Percentiles rank a stretch among this genome's conserved stretches.
Evolutionary conservation across 2,113 vertebrate genomes (phyloP).

Genomic region (Thinocorus orbignyianus): DNA sequence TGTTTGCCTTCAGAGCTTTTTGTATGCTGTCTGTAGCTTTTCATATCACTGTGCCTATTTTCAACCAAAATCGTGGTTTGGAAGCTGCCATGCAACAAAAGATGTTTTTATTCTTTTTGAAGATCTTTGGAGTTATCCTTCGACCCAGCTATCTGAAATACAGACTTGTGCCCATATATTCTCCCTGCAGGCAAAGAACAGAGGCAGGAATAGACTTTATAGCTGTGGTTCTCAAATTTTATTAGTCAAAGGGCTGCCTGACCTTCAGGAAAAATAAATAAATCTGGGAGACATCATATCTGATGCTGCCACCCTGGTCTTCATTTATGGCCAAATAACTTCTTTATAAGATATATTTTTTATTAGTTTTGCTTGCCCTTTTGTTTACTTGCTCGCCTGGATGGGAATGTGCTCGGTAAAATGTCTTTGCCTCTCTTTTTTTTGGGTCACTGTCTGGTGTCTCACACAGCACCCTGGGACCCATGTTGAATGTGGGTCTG

Average conservation of each 20-base stretch:
- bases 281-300: neutral
- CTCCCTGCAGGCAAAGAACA: slow-evolving; percentile 15
- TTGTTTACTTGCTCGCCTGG: neutral
- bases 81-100: neutral
- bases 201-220: slow-evolving; percentile 15
- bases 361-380: slow-evolving; percentile 24
- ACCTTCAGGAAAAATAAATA: slow-evolving; percentile 7
- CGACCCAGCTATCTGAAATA: neutral
- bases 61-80: neutral
- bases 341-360: neutral
- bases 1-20: slow-evolving; percentile 15
- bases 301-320: slow-evolving; percentile 6
- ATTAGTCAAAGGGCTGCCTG: slow-evolving; percentile 50
- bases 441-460: neutral
- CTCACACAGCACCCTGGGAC: neutral
- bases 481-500: rapidly evolving
- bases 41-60: neutral
- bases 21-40: neutral
- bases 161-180: slow-evolving; percentile 1
- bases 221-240: slow-evolving; percentile 36
- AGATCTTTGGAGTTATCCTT: slow-evolving; percentile 26
- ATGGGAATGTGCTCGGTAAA: neutral
- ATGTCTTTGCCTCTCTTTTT: neutral
- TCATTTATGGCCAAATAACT: slow-evolving; percentile 46
- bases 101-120: slow-evolving; percentile 29